Base-by-base conservation (phyloP, 2,888 invertebrate genomes). In the Melolontha melolontha region DNA sequence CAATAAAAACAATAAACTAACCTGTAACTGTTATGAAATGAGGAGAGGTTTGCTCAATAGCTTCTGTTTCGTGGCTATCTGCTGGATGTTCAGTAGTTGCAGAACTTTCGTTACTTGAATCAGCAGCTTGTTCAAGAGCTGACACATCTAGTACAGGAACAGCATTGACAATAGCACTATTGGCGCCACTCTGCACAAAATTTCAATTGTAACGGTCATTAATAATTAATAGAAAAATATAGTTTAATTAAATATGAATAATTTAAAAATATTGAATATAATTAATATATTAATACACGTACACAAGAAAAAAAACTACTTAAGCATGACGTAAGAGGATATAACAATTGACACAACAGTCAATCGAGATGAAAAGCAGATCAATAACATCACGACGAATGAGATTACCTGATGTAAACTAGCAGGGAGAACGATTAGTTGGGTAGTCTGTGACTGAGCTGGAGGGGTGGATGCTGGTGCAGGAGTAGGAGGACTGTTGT, bases 21-120 rank as follows among this genome's bases (percentile, higher is more conserved):
- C 91, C 91, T 77, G 91, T 89, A 34, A 92, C 92, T 41, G 91
- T 90, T 74, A 92, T 92, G 82, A 90, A 92, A 70, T 89, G 88
- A 40, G 87, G 87, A 11, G 87, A 82, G 42, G 77, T 76, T 65
- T 83, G 81, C 22, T 85, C 83, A 42, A 85, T 83, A n/a, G 85
- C 84, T 70, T 86, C 86, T 64, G 84, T 80, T 76, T 86, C 87
- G 74, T 86, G 84, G 67, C 82, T 81, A 47, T 87, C 85, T 41
- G 82, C 78, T 71, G 85, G 86, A 70, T 85, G 85, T 67, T 85
- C 85, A 42, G 84, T 82, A 11, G 85, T 84, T 64, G 85, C 83
- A 62, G 86, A 84, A 68, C 87, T 87, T 75, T 87, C 86, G 83
- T 87, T 86, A 74, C 87, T 87, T n/a, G 87, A 87, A 77, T 87